Percentiles rank a stretch among this genome's conserved stretches.
Evolutionary conservation across 2,888 invertebrate species (phyloP).

Genomic region (Agriotes lineatus): DNA sequence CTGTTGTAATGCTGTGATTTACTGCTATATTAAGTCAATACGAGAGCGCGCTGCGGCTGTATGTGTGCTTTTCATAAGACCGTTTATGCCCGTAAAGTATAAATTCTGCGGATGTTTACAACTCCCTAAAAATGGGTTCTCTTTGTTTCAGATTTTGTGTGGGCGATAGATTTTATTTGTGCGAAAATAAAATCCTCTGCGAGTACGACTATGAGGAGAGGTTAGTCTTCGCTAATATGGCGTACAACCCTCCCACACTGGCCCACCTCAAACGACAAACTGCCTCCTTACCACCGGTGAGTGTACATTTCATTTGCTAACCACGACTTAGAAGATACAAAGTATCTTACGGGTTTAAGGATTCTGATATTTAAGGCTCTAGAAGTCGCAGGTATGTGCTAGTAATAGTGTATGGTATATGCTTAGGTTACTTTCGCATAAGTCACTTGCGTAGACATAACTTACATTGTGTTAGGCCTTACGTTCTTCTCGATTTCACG

Average conservation of each 20-base stretch:
- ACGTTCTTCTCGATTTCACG: too few relatives aligned
- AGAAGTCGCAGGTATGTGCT: not conserved
- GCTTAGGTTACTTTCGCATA: too few relatives aligned
- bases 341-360: not conserved
- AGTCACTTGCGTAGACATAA: too few relatives aligned
- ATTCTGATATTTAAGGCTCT: not conserved
- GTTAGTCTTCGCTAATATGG: constrained; percentile 95
- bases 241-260: constrained; percentile 87
- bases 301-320: constrained; percentile 45
- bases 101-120: not conserved
- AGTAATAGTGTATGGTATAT: too few relatives aligned
- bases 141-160: constrained; percentile 90
- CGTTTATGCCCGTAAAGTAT: constrained; percentile 22
- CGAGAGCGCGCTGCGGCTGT: constrained; percentile 38
- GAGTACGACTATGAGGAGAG: constrained; percentile 98
- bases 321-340: not conserved
- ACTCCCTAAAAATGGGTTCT: constrained; percentile 21
- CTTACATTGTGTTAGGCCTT: too few relatives aligned
- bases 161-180: constrained; percentile 95
- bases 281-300: constrained; percentile 73
- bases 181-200: constrained; percentile 97
- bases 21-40: constrained; percentile 55
- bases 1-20: constrained; percentile 59
- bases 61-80: constrained; percentile 32
- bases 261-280: constrained; percentile 84